A percentile compares a stretch with the other conserved stretches of the same genome.
phyloP scores from a whole-genome alignment of 2,888 invertebrate species.

The Amitus sp. region DNA sequence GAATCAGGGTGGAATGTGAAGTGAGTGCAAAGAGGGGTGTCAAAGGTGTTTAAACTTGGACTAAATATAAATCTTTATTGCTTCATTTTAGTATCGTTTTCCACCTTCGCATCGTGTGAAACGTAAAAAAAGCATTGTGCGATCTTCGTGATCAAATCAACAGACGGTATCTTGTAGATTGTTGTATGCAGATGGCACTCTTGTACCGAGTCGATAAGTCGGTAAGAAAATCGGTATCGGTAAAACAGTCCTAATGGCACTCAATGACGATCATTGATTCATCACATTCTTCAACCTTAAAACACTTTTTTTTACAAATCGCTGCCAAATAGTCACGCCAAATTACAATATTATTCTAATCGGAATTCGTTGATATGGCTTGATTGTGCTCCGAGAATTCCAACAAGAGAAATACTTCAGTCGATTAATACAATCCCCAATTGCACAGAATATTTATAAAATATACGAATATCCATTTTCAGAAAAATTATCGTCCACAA shows the following conservation, averaged over 20 bases:
- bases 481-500: no score
- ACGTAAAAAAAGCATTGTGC: constrained; percentile 32
- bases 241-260: constrained; percentile 6
- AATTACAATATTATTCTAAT: no score
- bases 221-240: constrained; percentile 27
- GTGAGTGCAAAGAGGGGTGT: no score
- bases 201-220: constrained; percentile 25
- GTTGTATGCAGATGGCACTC: constrained; percentile 33
- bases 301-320: no score
- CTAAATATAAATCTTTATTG: constrained; percentile 43
- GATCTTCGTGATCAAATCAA: constrained; percentile 23
- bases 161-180: constrained; percentile 23
- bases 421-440: no score
- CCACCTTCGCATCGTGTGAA: constrained; percentile 30
- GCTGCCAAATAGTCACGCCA: not conserved
- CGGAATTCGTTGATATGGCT: no score
- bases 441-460: no score
- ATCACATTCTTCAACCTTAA: not conserved
- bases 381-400: no score
- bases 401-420: no score
- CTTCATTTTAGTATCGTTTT: constrained; percentile 40
- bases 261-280: constrained; percentile 2
- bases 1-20: no score
- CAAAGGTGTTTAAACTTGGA: constrained; percentile 38
- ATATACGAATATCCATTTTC: no score